A percentile compares a stretch with the other conserved stretches of the same genome.
Evolutionary conservation across 2,888 invertebrate genomes (phyloP).

Genomic region (Chymomyza procnemis): DNA sequence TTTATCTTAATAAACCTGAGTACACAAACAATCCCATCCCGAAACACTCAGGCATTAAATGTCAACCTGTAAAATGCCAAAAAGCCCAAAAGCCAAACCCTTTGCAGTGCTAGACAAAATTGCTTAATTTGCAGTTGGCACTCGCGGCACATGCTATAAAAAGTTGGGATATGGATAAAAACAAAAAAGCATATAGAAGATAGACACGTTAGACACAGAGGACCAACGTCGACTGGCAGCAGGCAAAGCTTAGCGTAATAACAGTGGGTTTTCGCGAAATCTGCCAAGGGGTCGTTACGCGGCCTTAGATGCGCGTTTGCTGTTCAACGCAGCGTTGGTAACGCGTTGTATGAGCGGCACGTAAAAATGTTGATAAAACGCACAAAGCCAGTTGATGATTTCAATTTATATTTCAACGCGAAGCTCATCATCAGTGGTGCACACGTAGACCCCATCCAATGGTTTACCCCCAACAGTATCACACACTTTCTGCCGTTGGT

Average conservation of each 20-base stretch:
- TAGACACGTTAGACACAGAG: slow-evolving; percentile 24
- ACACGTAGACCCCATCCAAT: slow-evolving; percentile 33
- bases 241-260: background rate
- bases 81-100: slow-evolving; percentile 33
- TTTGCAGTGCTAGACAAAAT: slow-evolving; percentile 45
- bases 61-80: slow-evolving; percentile 34
- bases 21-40: slow-evolving; percentile 56
- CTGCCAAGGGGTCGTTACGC: background rate
- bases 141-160: slow-evolving; percentile 9
- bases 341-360: slow-evolving; percentile 40
- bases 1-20: slow-evolving; percentile 69
- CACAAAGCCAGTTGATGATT: slow-evolving; percentile 73
- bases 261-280: background rate
- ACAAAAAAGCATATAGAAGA: background rate
- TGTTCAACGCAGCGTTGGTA: slow-evolving; percentile 14
- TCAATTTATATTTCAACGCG: slow-evolving; percentile 67
- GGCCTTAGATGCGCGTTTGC: slow-evolving; percentile 13
- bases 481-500: slow-evolving; percentile 9
- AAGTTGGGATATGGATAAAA: background rate
- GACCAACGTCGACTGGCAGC: background rate
- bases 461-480: slow-evolving; percentile 1
- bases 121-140: slow-evolving; percentile 69
- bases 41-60: slow-evolving; percentile 48
- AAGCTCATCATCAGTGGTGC: slow-evolving; percentile 62
- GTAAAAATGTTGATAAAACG: slow-evolving; percentile 74